Evolutionary conservation across 2,113 vertebrate genomes (phyloP).

Genomic region (Ranitomeya variabilis): DNA sequence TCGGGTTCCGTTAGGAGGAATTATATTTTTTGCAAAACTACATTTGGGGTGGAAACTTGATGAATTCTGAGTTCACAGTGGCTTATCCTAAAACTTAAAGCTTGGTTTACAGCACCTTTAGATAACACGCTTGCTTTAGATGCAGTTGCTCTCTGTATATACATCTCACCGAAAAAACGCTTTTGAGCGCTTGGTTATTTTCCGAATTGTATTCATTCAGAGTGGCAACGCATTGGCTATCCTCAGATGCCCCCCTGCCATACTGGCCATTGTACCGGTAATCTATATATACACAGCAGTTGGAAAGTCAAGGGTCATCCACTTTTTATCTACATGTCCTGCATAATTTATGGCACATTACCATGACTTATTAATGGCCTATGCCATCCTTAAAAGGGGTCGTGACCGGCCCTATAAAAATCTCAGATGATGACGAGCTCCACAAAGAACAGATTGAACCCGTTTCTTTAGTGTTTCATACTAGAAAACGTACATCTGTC

Average conservation of each 20-base stretch:
- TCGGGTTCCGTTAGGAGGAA: not conserved
- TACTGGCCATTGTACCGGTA: not conserved
- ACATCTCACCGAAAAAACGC: no score
- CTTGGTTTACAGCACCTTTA: not conserved
- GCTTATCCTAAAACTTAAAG: not conserved
- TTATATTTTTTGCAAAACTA: no score
- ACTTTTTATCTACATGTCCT: not conserved
- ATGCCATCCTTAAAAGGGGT: not conserved
- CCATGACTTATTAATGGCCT: not conserved
- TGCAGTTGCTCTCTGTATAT: not conserved
- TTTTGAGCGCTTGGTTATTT: not conserved
- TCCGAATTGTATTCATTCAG: not conserved
- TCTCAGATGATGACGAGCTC: not conserved
- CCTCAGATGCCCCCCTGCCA: not conserved
- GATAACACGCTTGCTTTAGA: not conserved
- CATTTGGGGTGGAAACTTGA: not conserved
- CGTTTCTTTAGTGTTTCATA: not conserved
- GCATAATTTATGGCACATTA: not conserved
- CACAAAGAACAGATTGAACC: not conserved
- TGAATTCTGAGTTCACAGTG: not conserved
- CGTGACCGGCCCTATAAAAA: not conserved
- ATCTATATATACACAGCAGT: not conserved
- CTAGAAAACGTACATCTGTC: not conserved
- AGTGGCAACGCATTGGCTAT: not conserved
- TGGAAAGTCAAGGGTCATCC: not conserved